Percentiles rank a stretch among this genome's conserved stretches.
These are phyloP conservation scores for Hoplostethus mediterraneus DNA, from an alignment of 2,797 vertebrate species.

Conservation along the genomic window DNA sequence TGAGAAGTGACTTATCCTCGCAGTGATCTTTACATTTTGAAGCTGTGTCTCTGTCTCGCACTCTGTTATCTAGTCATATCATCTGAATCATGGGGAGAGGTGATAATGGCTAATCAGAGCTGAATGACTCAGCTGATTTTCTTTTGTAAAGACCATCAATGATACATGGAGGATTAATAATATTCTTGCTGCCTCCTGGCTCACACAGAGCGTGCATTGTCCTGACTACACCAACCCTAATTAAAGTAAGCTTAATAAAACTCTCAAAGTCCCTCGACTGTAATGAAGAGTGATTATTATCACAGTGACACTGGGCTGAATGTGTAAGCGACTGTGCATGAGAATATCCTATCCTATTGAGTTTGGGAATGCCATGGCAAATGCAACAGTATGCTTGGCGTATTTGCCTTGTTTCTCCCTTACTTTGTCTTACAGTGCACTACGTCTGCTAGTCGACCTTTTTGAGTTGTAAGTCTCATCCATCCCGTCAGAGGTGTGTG, in stretches of 20 bases:
- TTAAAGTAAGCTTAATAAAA: conserved; percentile 65
- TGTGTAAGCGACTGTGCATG: conserved; percentile 49
- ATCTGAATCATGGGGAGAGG: conserved; percentile 62
- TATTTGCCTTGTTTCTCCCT: conserved; percentile 31
- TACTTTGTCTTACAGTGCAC: conserved; percentile 3
- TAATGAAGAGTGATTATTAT: conserved; percentile 58
- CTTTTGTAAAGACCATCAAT: conserved; percentile 65
- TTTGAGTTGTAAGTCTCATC: background rate
- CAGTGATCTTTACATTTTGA: conserved; percentile 32
- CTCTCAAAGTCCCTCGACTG: conserved; percentile 54
- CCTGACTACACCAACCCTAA: conserved; percentile 63
- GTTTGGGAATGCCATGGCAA: conserved; percentile 46
- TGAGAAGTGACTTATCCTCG: conserved; percentile 20
- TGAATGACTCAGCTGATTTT: conserved; percentile 70
- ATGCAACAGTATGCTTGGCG: conserved; percentile 13
- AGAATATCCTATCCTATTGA: conserved; percentile 50
- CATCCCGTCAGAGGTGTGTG: background rate
- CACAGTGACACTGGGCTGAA: conserved; percentile 47
- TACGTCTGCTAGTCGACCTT: conserved; percentile 6
- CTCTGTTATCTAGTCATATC: conserved; percentile 44
- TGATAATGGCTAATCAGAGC: conserved; percentile 67
- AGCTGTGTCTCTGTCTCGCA: background rate
- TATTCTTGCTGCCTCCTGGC: conserved; percentile 48
- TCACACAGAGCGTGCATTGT: conserved; percentile 55
- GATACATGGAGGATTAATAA: conserved; percentile 70